Evolutionary conservation across 2,888 invertebrate genomes (phyloP), one percentile per base, ranked within the genome.

Genomic region (Nemoura dubitans): DNA sequence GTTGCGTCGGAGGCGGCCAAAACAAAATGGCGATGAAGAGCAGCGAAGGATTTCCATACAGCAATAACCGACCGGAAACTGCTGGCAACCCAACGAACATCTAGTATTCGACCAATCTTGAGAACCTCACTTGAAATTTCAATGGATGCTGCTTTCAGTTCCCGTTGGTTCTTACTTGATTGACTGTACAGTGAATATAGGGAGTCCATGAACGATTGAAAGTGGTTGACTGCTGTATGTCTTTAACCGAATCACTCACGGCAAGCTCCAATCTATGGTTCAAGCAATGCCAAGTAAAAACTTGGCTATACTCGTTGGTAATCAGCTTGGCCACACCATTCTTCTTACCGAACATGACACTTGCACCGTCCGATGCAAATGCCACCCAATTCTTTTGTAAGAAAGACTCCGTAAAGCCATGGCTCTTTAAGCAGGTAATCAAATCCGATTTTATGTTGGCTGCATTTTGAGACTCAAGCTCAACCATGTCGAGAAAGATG

Each of bases 191-290:
- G 42, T 43, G 83, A 28, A 81, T 88, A 88, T 16, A 88, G 30
- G 80, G 36, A 36, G 85, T 88, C 88, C 81, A 89, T 88, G 86
- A 89, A 88, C 28, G 76, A 30, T 83, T 88, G 86, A 59, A 88
- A 88, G 80, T 89, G 87, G 81, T 89, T 88, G 30, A 87, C 85
- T 30, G 85, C 88, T n/a, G 36, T 83, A 89, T 86, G 28, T 88
- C 82, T 83, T 87, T 85, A 36, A 88, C 43, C 10, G 87, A 77
- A 85, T 88, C 86, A 82, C 83, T 76, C n/a, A 88, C 83, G 27
- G 86, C 82, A n/a, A 88, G 82, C 59, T 88, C 82, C 30, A 88
- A 43, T 30, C 86, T 80, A 81, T 88, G 88, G 14, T 86, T 86
- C 80, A 86, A 86, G 86, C 87, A 89, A 76, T 89, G 89, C 88